A percentile compares a stretch with the other conserved stretches of the same genome.
phyloP scores from a whole-genome alignment of 2,113 vertebrate genomes.

The Physeter macrocephalus region DNA sequence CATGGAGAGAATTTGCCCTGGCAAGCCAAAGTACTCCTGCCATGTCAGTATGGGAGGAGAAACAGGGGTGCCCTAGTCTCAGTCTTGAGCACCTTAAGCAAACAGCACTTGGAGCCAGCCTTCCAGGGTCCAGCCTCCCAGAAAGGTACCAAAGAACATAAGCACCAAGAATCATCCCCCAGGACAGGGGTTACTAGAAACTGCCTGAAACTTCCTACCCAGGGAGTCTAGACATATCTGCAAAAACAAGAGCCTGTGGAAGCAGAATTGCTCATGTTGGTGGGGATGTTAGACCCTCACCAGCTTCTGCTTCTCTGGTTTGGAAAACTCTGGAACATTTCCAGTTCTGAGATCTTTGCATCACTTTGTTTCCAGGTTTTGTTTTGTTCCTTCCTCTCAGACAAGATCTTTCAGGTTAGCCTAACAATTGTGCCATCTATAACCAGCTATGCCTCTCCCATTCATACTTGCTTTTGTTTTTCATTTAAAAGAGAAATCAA shows the following conservation, averaged over 20 bases:
- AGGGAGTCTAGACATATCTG: not conserved
- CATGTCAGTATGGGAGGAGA: not conserved
- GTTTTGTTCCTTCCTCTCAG: not conserved
- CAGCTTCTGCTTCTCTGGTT: not conserved
- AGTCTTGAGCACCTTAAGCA: not conserved
- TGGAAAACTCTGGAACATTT: not conserved
- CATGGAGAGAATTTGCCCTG: no score
- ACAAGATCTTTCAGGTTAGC: slow-evolving; percentile 17
- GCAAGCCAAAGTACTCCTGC: not conserved
- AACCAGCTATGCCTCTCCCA: not conserved
- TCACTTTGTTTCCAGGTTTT: not conserved
- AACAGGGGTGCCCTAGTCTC: not conserved
- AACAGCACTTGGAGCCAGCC: no score
- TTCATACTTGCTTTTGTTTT: slow-evolving; percentile 6
- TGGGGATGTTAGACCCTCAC: not conserved
- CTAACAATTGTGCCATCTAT: not conserved
- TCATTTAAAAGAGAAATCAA: not conserved
- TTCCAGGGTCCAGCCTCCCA: not conserved
- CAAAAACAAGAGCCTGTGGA: not conserved
- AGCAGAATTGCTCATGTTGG: not conserved
- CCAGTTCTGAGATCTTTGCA: not conserved
- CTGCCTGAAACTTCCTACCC: not conserved
- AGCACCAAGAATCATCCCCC: not conserved
- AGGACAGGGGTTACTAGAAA: not conserved
- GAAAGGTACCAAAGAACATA: not conserved